phyloP scores from a whole-genome alignment of 2,797 vertebrate genomes.

The Peromyscus aztecus region DNA sequence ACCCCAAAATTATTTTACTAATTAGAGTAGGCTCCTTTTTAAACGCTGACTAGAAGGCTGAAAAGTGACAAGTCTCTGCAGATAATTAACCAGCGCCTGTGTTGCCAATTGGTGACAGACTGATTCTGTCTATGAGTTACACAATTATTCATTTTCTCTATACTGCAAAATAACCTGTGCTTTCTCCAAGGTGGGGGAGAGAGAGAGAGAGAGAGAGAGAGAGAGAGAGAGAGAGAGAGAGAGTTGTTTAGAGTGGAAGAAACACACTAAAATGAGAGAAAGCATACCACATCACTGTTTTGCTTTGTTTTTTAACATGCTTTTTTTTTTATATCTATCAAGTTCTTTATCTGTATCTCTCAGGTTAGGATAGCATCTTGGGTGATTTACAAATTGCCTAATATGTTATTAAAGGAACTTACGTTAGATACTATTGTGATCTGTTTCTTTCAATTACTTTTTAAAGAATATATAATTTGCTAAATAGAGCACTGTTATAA shows the following conservation, averaged over 20 bases:
- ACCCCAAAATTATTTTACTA: constrained; percentile 75
- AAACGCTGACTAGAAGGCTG: constrained; percentile 72
- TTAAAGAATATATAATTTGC: constrained; percentile 31
- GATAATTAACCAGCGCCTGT: constrained; percentile 73
- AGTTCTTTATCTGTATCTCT: background rate
- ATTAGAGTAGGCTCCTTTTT: constrained; percentile 60
- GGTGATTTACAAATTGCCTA: constrained; percentile 18
- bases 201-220: background rate
- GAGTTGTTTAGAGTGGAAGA: constrained; percentile 15
- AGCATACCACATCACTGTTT: background rate
- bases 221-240: background rate
- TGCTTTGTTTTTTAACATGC: background rate
- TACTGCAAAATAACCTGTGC: constrained; percentile 48
- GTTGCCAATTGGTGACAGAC: constrained; percentile 76
- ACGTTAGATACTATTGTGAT: constrained; percentile 33
- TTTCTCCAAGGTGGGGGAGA: constrained; percentile 9
- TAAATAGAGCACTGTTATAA: constrained; percentile 19
- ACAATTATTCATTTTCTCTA: constrained; percentile 66
- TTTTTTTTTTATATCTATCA: background rate
- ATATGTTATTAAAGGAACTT: background rate
- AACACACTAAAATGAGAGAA: constrained; percentile 58
- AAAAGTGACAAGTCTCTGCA: constrained; percentile 75
- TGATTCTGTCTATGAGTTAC: constrained; percentile 65
- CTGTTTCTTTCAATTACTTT: constrained; percentile 55
- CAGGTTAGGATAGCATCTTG: background rate